A percentile compares a stretch with the other conserved stretches of the same genome.
phyloP scores from a whole-genome alignment of 2,113 vertebrate genomes.

The Platycercus adscitus region DNA sequence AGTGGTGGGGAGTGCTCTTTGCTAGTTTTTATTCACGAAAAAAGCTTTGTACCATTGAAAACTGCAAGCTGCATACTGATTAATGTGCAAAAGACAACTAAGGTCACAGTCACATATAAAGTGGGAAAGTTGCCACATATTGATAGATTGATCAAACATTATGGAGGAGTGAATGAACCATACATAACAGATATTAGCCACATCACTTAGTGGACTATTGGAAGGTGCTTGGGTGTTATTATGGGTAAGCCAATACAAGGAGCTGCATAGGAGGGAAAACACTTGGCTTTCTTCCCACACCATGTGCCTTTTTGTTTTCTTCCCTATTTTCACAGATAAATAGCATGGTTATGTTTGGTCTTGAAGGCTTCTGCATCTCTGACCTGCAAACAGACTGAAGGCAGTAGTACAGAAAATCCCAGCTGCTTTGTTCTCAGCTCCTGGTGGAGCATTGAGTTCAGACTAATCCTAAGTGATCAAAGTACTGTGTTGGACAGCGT shows the following conservation, averaged over 20 bases:
- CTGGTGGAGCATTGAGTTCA: background rate
- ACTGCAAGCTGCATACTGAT: background rate
- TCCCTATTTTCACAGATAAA: background rate
- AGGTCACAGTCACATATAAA: background rate
- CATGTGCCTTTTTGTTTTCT: background rate
- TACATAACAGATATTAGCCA: background rate
- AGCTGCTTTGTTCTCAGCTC: background rate
- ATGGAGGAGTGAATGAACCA: background rate
- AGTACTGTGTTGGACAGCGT: rapidly evolving
- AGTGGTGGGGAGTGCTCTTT: background rate
- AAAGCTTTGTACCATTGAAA: background rate
- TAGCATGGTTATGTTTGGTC: background rate
- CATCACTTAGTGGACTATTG: background rate
- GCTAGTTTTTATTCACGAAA: background rate
- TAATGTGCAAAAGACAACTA: background rate
- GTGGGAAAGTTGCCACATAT: background rate
- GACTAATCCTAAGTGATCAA: background rate
- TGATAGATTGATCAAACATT: background rate
- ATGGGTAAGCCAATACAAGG: background rate
- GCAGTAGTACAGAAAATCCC: background rate
- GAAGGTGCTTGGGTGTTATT: background rate
- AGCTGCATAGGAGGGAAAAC: background rate
- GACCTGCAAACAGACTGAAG: background rate
- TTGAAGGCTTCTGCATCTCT: background rate
- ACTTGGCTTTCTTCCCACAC: background rate